Evolutionary conservation across 2,797 vertebrate genomes (phyloP).

Genomic region (Molossus alvarezi): DNA sequence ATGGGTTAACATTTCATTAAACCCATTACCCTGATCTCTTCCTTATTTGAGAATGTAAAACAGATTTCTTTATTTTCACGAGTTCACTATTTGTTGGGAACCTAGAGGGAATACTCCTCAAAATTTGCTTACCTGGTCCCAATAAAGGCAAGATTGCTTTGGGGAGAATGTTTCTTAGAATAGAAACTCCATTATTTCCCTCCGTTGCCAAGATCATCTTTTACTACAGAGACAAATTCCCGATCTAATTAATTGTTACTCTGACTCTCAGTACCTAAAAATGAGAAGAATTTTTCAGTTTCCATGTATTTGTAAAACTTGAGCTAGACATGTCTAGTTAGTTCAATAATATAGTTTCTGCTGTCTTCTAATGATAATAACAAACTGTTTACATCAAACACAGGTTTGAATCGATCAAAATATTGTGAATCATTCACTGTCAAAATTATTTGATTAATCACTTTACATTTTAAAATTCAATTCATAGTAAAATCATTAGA

Average conservation of each 20-base stretch:
- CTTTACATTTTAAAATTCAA: slow-evolving; percentile 54
- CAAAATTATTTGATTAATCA: slow-evolving; percentile 59
- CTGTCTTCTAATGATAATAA: neutral
- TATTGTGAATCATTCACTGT: slow-evolving; percentile 18
- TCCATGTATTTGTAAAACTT: slow-evolving; percentile 31
- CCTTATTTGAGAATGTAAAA: slow-evolving; percentile 68
- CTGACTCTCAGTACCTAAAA: slow-evolving; percentile 67
- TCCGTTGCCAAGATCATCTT: slow-evolving; percentile 75
- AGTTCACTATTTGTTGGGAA: slow-evolving; percentile 60
- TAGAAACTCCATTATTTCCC: slow-evolving; percentile 85
- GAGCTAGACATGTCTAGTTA: neutral
- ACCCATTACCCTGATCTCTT: slow-evolving; percentile 1
- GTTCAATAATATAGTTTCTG: neutral
- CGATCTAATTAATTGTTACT: slow-evolving; percentile 77
- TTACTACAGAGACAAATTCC: slow-evolving; percentile 82
- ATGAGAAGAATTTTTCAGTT: slow-evolving; percentile 61
- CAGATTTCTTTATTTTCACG: slow-evolving; percentile 66
- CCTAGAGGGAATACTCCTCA: slow-evolving; percentile 74
- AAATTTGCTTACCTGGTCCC: slow-evolving; percentile 79
- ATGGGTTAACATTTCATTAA: slow-evolving; percentile 39
- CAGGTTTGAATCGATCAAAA: slow-evolving; percentile 49
- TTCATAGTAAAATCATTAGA: slow-evolving; percentile 30
- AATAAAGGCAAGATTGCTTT: slow-evolving; percentile 78
- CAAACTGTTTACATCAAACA: slow-evolving; percentile 16
- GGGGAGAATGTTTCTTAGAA: slow-evolving; percentile 82